Evolutionary conservation across 2,888 invertebrate species (phyloP).

Genomic region (Lydus trimaculatus): DNA sequence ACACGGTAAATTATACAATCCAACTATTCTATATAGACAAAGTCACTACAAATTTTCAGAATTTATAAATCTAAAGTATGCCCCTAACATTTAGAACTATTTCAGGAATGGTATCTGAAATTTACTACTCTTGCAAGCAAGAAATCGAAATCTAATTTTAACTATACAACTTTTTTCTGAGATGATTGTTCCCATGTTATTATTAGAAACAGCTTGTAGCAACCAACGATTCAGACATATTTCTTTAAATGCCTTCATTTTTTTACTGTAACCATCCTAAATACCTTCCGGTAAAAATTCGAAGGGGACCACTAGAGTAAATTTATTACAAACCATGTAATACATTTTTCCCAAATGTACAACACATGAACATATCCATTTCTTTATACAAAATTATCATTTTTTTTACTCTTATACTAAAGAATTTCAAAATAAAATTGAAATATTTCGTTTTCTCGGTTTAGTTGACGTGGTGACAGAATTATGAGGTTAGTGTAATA

Average conservation of each 20-base stretch:
- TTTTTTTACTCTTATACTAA: not conserved
- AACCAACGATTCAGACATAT: not conserved
- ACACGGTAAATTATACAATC: slow-evolving; percentile 9
- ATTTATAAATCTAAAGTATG: not conserved
- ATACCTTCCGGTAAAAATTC: not conserved
- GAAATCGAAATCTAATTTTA: slow-evolving; percentile 1
- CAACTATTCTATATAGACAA: not conserved
- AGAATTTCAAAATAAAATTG: not conserved
- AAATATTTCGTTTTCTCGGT: slow-evolving; percentile 16
- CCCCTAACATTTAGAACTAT: not conserved
- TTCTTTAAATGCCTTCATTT: not conserved
- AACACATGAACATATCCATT: not conserved
- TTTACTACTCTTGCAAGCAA: not conserved
- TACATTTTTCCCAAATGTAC: not conserved
- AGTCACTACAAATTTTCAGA: not conserved
- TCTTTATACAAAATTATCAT: not conserved
- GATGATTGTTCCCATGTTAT: slow-evolving; percentile 3
- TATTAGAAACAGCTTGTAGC: not conserved
- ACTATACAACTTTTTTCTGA: not conserved
- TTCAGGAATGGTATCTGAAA: not conserved
- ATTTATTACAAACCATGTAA: slow-evolving; percentile 1
- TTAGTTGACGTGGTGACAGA: slow-evolving; percentile 57
- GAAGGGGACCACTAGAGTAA: not conserved
- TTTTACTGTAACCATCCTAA: not conserved
- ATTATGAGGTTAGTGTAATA: slow-evolving; percentile 53